These are phyloP conservation scores for Tympanoctomys barrerae DNA, from an alignment of 2,797 vertebrate species.

Conservation along the genomic window DNA sequence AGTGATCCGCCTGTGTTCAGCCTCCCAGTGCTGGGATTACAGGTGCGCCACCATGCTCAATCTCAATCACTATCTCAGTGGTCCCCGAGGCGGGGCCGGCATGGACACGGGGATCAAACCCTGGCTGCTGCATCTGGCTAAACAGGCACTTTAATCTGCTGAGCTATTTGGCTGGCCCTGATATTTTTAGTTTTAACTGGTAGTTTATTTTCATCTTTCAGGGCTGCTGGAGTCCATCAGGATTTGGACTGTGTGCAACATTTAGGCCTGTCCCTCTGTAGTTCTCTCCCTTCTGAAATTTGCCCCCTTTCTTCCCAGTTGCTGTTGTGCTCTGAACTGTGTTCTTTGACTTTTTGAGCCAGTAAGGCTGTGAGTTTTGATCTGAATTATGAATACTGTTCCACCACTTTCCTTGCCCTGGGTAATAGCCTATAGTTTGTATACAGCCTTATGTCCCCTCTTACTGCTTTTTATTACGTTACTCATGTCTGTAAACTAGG, in stretches of 20 bases:
- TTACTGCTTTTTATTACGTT: not conserved
- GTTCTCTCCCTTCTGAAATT: not conserved
- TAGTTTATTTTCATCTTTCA: not conserved
- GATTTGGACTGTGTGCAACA: not conserved
- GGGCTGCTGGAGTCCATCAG: not conserved
- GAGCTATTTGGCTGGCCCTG: too few relatives aligned
- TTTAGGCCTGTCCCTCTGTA: not conserved
- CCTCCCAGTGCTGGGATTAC: too few relatives aligned
- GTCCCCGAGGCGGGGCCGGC: too few relatives aligned
- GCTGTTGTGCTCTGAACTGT: not conserved
- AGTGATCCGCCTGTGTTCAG: too few relatives aligned
- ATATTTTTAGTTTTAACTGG: constrained; percentile 9
- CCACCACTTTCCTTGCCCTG: not conserved
- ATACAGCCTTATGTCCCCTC: not conserved
- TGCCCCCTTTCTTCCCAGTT: not conserved
- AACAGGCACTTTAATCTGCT: too few relatives aligned
- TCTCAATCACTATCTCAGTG: too few relatives aligned
- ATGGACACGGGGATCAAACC: too few relatives aligned
- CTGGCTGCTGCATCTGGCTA: too few relatives aligned
- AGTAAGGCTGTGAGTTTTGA: not conserved
- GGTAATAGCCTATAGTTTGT: not conserved
- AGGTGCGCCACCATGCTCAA: too few relatives aligned
- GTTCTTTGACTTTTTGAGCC: not conserved
- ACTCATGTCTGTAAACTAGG: not conserved
- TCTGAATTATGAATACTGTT: not conserved